A percentile compares a stretch with the other conserved stretches of the same genome.
Evolutionary conservation across 2,888 invertebrate genomes (phyloP).

Genomic region (Ferdinandea cuprea): DNA sequence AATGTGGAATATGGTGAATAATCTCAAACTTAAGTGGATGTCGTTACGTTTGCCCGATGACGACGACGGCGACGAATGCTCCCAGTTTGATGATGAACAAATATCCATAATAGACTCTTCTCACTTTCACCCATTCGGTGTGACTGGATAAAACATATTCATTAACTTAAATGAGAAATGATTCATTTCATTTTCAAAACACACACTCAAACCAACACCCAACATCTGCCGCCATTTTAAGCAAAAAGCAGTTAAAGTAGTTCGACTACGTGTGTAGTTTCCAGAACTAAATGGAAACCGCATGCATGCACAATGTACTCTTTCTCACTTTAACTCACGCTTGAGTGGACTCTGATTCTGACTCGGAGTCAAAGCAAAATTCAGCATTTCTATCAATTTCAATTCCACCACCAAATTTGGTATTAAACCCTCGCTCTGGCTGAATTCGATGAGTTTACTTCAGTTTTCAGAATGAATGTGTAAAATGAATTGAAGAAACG

Average conservation of each 20-base stretch:
- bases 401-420: slow-evolving; percentile 68
- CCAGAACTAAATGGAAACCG: neutral
- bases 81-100: slow-evolving; percentile 29
- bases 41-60: slow-evolving; percentile 19
- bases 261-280: slow-evolving; percentile 25
- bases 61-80: slow-evolving; percentile 22
- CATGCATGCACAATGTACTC: neutral
- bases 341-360: slow-evolving; percentile 24
- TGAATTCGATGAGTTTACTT: slow-evolving; percentile 5
- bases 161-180: slow-evolving; percentile 12
- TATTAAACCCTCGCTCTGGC: slow-evolving; percentile 38
- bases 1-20: slow-evolving; percentile 61
- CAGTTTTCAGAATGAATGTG: slow-evolving; percentile 46
- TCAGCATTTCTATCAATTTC: slow-evolving; percentile 12
- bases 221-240: slow-evolving; percentile 71
- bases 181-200: slow-evolving; percentile 50
- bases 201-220: slow-evolving; percentile 28
- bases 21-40: slow-evolving; percentile 49
- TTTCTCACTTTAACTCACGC: slow-evolving; percentile 9
- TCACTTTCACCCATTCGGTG: slow-evolving; percentile 20
- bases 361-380: neutral
- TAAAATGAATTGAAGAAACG: slow-evolving; percentile 37
- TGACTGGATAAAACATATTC: slow-evolving; percentile 24
- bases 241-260: slow-evolving; percentile 24
- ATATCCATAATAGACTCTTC: slow-evolving; percentile 22